Conservation (phyloP, 92 coral and sea anemone genomes). For the Meandrina meandrites region DNA sequence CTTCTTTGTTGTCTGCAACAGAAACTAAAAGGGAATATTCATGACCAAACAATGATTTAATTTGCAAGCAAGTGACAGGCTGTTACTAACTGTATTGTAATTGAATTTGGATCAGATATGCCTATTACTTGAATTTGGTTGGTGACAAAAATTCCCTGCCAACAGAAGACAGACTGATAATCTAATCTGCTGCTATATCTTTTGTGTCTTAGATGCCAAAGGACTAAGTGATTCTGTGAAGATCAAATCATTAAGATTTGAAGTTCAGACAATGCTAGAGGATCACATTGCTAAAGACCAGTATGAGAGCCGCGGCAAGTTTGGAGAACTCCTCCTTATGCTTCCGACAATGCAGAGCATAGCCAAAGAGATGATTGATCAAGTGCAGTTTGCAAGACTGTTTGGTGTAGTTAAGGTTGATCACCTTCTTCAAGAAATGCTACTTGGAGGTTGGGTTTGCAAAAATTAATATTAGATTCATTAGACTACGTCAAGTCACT, state of each 20-base stretch:
- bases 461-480: background rate
- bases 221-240: conserved; percentile 90
- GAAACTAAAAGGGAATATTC: too few relatives aligned
- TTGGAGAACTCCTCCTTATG: conserved; percentile 91
- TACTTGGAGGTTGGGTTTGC: conserved; percentile 85
- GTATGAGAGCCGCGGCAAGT: conserved; percentile 93
- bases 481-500: too few relatives aligned
- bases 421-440: conserved; percentile 92
- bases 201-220: conserved; percentile 80
- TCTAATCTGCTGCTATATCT: background rate
- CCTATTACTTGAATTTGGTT: too few relatives aligned
- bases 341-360: conserved; percentile 96
- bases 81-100: too few relatives aligned
- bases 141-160: too few relatives aligned
- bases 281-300: conserved; percentile 96
- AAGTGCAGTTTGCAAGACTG: conserved; percentile 91
- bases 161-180: too few relatives aligned
- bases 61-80: too few relatives aligned
- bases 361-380: conserved; percentile 94
- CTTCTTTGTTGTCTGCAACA: too few relatives aligned
- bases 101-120: too few relatives aligned
- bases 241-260: conserved; percentile 90
- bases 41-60: too few relatives aligned
- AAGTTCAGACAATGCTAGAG: conserved; percentile 93
- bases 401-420: conserved; percentile 98